phyloP scores from a whole-genome alignment of 2,113 vertebrate genomes.

The Limanda limanda region DNA sequence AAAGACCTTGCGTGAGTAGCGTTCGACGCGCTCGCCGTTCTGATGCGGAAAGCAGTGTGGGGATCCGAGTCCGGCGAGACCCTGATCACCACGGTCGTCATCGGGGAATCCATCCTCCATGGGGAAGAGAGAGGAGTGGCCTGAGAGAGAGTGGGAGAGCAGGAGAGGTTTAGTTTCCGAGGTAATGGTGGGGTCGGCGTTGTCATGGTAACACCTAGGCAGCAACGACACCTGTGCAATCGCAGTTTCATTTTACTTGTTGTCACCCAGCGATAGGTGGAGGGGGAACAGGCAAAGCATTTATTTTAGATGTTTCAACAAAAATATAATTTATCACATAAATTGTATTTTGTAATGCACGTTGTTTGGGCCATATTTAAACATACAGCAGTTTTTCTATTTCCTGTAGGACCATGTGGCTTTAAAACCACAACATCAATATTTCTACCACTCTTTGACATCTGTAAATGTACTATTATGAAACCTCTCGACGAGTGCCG shows the following conservation, averaged over 20 bases:
- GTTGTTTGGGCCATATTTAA: not conserved
- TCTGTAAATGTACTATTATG: too few species aligned
- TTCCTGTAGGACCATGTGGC: not conserved
- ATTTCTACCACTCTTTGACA: too few species aligned
- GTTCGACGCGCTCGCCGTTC: conserved; percentile 97
- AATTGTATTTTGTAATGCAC: not conserved
- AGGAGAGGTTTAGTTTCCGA: conserved; percentile 23
- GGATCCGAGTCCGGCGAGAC: conserved; percentile 91
- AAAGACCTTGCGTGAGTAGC: conserved; percentile 98
- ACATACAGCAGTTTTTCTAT: not conserved
- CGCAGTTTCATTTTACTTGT: not conserved
- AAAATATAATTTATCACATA: not conserved
- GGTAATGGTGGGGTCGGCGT: not conserved
- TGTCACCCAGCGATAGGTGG: not conserved
- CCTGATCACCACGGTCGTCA: conserved; percentile 95
- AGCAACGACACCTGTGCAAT: conserved; percentile 3
- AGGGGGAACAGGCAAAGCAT: not conserved
- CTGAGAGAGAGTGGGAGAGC: conserved; percentile 67
- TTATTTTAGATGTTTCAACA: not conserved
- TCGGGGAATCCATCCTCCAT: conserved; percentile 99
- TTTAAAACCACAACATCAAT: not conserved
- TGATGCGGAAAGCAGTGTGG: conserved; percentile 98
- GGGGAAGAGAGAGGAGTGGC: conserved; percentile 97
- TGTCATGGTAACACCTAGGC: not conserved
- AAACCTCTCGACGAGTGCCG: too few species aligned